Conservation (phyloP, 2,113 vertebrate species). For the Nesogale talazaci region DNA sequence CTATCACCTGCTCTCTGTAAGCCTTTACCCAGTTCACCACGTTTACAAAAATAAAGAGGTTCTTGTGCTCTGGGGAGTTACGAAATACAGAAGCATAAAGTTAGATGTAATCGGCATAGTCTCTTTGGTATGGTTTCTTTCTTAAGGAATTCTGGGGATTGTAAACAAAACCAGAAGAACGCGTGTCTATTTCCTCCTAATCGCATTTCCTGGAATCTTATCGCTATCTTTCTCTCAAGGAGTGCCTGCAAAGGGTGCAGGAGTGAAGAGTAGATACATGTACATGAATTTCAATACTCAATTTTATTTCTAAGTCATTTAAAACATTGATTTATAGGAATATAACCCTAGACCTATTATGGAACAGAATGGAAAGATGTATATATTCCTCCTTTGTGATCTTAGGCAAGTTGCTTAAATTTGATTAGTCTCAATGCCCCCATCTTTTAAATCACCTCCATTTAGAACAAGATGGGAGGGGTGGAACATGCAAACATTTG, state of each 20-base stretch:
- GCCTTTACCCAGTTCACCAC: too few relatives aligned
- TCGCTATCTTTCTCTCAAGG: neutral
- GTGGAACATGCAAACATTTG: neutral
- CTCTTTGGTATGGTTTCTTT: neutral
- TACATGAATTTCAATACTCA: neutral
- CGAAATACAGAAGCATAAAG: slow-evolving; percentile 39
- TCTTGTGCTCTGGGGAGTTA: neutral
- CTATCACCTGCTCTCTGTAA: too few relatives aligned
- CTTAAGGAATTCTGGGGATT: slow-evolving; percentile 10
- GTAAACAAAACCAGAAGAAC: neutral
- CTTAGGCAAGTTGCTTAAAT: slow-evolving; percentile 19
- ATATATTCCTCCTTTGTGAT: slow-evolving; percentile 11
- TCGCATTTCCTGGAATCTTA: neutral
- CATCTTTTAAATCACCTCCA: neutral
- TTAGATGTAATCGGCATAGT: neutral
- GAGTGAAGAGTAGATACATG: neutral
- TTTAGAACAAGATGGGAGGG: neutral
- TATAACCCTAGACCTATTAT: neutral
- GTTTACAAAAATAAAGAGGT: too few relatives aligned
- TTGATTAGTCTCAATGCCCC: neutral
- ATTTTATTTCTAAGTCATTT: neutral
- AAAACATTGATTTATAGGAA: neutral
- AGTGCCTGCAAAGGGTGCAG: neutral
- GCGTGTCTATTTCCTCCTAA: neutral
- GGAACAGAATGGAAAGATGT: neutral